Evolutionary conservation across 2,888 invertebrate genomes (phyloP).

Genomic region (Pachliopta kotzebuea): DNA sequence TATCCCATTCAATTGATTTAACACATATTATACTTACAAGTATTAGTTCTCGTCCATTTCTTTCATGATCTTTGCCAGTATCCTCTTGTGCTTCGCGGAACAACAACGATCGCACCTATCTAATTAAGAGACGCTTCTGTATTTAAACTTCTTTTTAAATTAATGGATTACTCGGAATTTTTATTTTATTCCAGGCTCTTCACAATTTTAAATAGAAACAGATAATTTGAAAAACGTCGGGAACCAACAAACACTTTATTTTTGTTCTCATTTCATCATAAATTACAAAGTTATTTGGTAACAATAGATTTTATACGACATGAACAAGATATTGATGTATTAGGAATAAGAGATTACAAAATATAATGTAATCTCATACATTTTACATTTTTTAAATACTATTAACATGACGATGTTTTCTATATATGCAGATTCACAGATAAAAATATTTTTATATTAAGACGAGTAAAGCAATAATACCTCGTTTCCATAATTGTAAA

Average conservation of each 20-base stretch:
- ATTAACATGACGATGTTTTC: no score
- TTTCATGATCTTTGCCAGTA: slow-evolving; percentile 39
- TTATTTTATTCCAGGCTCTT: not conserved
- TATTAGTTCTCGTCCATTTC: slow-evolving; percentile 14
- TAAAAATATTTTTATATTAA: no score
- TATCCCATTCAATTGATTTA: no score
- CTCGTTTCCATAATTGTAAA: not conserved
- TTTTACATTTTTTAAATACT: no score
- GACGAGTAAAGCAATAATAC: no score
- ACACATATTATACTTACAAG: not conserved
- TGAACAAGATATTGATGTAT: no score
- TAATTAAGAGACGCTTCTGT: slow-evolving; percentile 49
- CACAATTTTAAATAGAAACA: not conserved
- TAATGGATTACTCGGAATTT: not conserved
- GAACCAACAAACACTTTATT: not conserved
- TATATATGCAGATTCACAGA: no score
- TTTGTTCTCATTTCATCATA: no score
- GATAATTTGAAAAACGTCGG: not conserved
- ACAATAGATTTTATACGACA: no score
- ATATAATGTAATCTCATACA: no score
- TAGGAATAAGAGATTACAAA: no score
- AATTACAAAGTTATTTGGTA: no score
- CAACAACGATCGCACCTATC: slow-evolving; percentile 45
- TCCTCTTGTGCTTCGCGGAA: slow-evolving; percentile 41
- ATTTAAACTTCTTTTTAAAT: not conserved